phyloP scores from a whole-genome alignment of 2,797 vertebrate genomes.

The Triplophysa yarkandensis region DNA sequence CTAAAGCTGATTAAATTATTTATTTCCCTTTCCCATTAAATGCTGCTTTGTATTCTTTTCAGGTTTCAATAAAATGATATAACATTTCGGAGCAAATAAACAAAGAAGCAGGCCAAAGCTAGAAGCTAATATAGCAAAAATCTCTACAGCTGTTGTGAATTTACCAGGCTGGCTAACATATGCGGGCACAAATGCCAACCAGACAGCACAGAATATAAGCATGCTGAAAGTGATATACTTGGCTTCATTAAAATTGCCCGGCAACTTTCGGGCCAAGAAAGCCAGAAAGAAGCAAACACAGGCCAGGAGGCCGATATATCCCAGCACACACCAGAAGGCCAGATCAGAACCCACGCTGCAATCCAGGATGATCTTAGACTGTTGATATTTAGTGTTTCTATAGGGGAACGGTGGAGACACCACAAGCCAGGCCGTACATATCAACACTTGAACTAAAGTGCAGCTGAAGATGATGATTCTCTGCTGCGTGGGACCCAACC shows the following conservation, averaged over 20 bases:
- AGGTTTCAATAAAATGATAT: conserved; percentile 59
- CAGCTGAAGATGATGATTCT: conserved; percentile 56
- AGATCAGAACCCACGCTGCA: conserved; percentile 57
- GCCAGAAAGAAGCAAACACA: conserved; percentile 59
- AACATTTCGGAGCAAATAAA: conserved; percentile 65
- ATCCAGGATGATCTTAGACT: conserved; percentile 59
- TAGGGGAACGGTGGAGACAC: conserved; percentile 52
- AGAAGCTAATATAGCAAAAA: conserved; percentile 62
- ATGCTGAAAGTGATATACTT: conserved; percentile 63
- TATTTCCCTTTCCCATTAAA: conserved; percentile 53
- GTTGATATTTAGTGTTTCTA: conserved; percentile 56
- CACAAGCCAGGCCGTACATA: conserved; percentile 58
- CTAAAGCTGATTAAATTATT: background rate
- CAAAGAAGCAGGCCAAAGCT: conserved; percentile 61
- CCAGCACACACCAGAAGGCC: conserved; percentile 61
- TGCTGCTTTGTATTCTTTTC: conserved; percentile 62
- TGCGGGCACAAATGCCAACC: conserved; percentile 61
- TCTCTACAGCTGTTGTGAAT: conserved; percentile 62
- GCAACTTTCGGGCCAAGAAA: conserved; percentile 57
- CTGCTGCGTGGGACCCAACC: conserved; percentile 56
- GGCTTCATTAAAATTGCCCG: conserved; percentile 61
- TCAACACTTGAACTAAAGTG: conserved; percentile 53
- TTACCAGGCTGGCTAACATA: conserved; percentile 63
- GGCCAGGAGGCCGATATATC: conserved; percentile 56
- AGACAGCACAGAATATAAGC: conserved; percentile 62